Evolutionary conservation across 2,797 vertebrate species (phyloP).

Genomic region (Holocentrus rufus): DNA sequence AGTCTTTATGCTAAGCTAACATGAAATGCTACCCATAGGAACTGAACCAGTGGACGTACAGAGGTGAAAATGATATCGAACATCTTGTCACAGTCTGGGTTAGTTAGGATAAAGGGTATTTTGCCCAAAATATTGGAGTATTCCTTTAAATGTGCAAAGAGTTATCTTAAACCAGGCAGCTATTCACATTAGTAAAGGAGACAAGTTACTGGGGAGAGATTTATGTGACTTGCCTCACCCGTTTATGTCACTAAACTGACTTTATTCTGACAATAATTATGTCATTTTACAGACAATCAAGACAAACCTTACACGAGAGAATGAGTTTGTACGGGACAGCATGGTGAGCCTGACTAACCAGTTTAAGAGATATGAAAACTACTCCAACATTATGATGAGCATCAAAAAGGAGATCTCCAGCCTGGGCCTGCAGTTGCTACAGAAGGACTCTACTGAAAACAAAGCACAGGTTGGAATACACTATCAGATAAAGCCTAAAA

Average conservation of each 20-base stretch:
- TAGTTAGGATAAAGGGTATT: too few relatives aligned
- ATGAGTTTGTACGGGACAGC: slow-evolving; percentile 91
- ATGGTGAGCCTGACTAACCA: slow-evolving; percentile 89
- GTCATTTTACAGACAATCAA: slow-evolving; percentile 88
- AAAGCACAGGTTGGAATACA: slow-evolving; percentile 85
- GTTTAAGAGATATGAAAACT: slow-evolving; percentile 93
- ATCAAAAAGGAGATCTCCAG: slow-evolving; percentile 97
- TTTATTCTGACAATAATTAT: background rate
- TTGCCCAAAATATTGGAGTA: too few relatives aligned
- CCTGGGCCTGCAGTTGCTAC: slow-evolving; percentile 93
- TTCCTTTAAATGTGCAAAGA: too few relatives aligned
- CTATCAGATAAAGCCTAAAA: background rate
- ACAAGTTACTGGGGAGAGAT: background rate
- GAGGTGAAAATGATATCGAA: too few relatives aligned
- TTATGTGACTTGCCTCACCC: too few relatives aligned
- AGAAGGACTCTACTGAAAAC: slow-evolving; percentile 87
- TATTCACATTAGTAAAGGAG: background rate
- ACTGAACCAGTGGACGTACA: too few relatives aligned
- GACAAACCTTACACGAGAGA: slow-evolving; percentile 93
- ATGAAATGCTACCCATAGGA: too few relatives aligned
- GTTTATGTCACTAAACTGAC: too few relatives aligned
- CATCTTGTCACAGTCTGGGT: too few relatives aligned
- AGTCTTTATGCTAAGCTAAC: too few relatives aligned
- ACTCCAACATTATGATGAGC: slow-evolving; percentile 94
- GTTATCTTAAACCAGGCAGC: background rate